Percentiles rank a stretch among this genome's conserved stretches.
Conservation (phyloP, 1,140 invertebrate genomes). For the Coenobita brevimanus region DNA sequence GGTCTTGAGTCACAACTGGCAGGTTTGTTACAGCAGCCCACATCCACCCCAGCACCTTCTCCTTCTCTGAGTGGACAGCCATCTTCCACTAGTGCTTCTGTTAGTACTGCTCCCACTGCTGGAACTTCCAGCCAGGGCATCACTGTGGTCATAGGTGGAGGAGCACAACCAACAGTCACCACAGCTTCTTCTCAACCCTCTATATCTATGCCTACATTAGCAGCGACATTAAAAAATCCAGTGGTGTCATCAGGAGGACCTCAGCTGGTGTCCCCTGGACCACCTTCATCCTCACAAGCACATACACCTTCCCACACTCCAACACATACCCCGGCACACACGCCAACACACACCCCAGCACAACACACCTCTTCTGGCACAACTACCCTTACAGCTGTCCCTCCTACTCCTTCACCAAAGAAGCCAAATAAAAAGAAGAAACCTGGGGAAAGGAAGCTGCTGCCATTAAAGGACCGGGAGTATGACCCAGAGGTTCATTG, state of each 20-base stretch:
- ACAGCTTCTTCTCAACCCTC: constrained; percentile 53
- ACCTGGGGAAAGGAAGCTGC: constrained; percentile 71
- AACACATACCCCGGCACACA: constrained; percentile 45
- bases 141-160: constrained; percentile 66
- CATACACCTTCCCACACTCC: constrained; percentile 51
- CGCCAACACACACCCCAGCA: constrained; percentile 55
- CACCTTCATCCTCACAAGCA: constrained; percentile 23
- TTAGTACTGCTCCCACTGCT: constrained; percentile 37
- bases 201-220: constrained; percentile 54
- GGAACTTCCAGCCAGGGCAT: constrained; percentile 62
- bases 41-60: constrained; percentile 50
- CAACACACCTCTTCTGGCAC: constrained; percentile 55
- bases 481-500: constrained; percentile 89
- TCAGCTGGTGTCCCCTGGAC: constrained; percentile 44
- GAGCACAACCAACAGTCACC: constrained; percentile 37
- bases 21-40: constrained; percentile 55
- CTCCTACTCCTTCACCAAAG: constrained; percentile 66
- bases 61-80: constrained; percentile 24
- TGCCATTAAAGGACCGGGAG: constrained; percentile 81
- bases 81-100: constrained; percentile 19
- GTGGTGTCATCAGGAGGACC: constrained; percentile 51
- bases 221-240: constrained; percentile 61
- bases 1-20: constrained; percentile 62
- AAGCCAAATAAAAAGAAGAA: constrained; percentile 71
- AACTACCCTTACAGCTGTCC: constrained; percentile 30